Conservation (phyloP, 2,888 invertebrate genomes). For the Caenorhabditis sp. region DNA sequence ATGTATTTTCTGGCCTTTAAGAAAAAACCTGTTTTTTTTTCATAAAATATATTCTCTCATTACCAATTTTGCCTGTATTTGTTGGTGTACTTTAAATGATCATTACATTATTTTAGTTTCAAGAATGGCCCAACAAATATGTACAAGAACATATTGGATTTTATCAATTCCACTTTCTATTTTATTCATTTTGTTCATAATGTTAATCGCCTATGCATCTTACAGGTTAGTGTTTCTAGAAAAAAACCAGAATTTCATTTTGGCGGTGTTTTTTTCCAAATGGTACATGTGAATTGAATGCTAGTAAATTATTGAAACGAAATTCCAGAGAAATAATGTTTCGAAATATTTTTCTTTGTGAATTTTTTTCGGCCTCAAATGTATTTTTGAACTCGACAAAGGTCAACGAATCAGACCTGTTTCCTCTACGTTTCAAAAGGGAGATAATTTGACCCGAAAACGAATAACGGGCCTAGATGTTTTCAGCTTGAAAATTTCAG, state of each 20-base stretch:
- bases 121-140: slow-evolving; percentile 19
- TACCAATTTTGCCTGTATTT: neutral
- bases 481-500: slow-evolving; percentile 13
- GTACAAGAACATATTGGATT: slow-evolving; percentile 31
- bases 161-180: slow-evolving; percentile 25
- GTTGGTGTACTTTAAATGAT: neutral
- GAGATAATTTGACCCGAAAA: too few relatives aligned
- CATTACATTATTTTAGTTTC: neutral
- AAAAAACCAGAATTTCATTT: too few relatives aligned
- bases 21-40: neutral
- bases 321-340: too few relatives aligned
- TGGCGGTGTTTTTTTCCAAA: too few relatives aligned
- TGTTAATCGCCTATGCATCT: slow-evolving; percentile 27
- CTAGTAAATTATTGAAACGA: too few relatives aligned
- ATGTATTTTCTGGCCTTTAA: neutral
- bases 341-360: too few relatives aligned
- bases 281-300: too few relatives aligned
- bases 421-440: too few relatives aligned
- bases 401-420: too few relatives aligned
- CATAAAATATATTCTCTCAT: neutral
- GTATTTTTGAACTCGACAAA: too few relatives aligned
- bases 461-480: too few relatives aligned
- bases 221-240: slow-evolving; percentile 37
- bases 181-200: slow-evolving; percentile 16
- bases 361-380: too few relatives aligned